Evolutionary conservation across 2,113 vertebrate species (phyloP).

Genomic region (Syrrhaptes paradoxus): DNA sequence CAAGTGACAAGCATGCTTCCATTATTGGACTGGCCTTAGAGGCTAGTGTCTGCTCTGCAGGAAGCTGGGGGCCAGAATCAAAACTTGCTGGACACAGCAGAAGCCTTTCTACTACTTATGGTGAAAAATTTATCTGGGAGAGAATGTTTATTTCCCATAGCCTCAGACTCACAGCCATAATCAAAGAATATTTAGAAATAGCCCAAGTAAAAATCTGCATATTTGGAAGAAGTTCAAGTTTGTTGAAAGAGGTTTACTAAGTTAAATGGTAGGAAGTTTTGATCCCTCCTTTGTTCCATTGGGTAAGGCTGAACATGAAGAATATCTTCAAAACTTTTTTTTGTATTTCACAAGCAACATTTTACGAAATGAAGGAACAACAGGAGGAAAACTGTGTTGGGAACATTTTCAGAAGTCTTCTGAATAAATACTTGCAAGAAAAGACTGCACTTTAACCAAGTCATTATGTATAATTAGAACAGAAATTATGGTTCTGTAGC

Average conservation of each 20-base stretch:
- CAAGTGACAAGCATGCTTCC: not conserved
- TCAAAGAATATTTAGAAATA: not conserved
- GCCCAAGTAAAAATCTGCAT: not conserved
- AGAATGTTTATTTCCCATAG: not conserved
- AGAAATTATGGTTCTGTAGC: not conserved
- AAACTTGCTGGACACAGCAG: not conserved
- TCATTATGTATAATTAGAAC: not conserved
- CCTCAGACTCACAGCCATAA: not conserved
- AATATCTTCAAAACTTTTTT: not conserved
- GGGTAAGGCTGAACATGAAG: not conserved
- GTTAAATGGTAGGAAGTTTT: fast-evolving
- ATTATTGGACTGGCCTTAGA: not conserved
- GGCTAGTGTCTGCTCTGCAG: fast-evolving
- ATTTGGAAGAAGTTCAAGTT: not conserved
- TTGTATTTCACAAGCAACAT: not conserved
- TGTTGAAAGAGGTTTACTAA: not conserved
- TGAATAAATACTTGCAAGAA: not conserved
- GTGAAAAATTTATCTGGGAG: not conserved
- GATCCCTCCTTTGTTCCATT: not conserved
- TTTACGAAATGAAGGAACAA: not conserved
- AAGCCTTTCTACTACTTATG: not conserved
- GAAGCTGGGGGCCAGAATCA: not conserved
- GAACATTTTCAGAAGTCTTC: not conserved
- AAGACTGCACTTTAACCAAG: not conserved
- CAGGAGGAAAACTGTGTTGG: not conserved